Percentiles rank a stretch among this genome's conserved stretches.
Conservation (phyloP, 1,140 invertebrate genomes). For the Rhyacophila brunnea region DNA sequence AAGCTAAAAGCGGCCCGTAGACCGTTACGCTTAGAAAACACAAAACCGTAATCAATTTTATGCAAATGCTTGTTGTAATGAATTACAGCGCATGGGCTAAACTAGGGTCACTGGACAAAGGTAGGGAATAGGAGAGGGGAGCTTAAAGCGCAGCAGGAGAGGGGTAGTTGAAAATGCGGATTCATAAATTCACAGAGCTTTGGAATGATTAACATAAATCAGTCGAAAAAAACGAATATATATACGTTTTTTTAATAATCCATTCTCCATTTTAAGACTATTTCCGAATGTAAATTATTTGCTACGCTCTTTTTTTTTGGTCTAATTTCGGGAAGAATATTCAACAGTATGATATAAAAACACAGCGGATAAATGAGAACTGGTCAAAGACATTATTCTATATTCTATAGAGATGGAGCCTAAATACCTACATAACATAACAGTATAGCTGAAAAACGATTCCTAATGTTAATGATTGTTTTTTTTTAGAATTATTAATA, state of each 20-base stretch:
- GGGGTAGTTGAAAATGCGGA: slow-evolving; percentile 9
- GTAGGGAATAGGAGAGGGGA: background rate
- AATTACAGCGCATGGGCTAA: slow-evolving; percentile 18
- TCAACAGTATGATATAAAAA: slow-evolving; percentile 1
- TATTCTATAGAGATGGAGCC: too few species aligned
- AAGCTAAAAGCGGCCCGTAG: slow-evolving; percentile 4
- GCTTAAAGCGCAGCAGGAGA: background rate
- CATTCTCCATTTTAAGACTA: too few species aligned
- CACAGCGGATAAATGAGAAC: slow-evolving; percentile 1
- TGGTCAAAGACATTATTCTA: too few species aligned
- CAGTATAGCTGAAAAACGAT: too few species aligned
- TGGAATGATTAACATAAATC: slow-evolving; percentile 22
- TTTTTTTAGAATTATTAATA: too few species aligned
- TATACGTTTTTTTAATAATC: slow-evolving; percentile 4
- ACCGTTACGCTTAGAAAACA: slow-evolving; percentile 12
- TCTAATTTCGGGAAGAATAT: background rate
- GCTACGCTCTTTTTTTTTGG: slow-evolving; percentile 1
- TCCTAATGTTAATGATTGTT: too few species aligned
- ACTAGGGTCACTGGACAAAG: background rate
- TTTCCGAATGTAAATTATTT: background rate
- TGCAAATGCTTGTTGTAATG: slow-evolving; percentile 28
- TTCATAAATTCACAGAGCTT: slow-evolving; percentile 23
- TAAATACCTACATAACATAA: too few species aligned
- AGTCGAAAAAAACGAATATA: background rate
- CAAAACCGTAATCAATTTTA: slow-evolving; percentile 33